Conservation (phyloP, 2,888 invertebrate species). For the Drosophila mimica region DNA sequence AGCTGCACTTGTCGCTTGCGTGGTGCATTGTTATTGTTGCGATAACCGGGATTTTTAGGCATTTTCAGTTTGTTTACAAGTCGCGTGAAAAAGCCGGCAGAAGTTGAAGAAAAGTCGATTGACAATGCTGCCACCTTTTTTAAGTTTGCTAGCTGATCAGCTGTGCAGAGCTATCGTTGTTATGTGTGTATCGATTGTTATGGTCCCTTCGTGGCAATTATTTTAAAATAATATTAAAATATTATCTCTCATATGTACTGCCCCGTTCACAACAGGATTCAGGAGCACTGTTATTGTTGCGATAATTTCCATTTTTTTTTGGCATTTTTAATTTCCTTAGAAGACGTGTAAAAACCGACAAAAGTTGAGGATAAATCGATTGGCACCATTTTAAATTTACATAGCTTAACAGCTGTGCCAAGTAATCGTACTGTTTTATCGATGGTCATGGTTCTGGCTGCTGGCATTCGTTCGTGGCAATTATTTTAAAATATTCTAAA, state of each 20-base stretch:
- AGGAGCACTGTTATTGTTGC: not conserved
- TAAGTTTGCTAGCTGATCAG: not conserved
- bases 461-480: slow-evolving; percentile 55
- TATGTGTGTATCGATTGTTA: slow-evolving; percentile 23
- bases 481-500: slow-evolving; percentile 18
- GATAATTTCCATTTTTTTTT: not conserved
- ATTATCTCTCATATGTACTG: not conserved
- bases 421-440: slow-evolving; percentile 19
- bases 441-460: slow-evolving; percentile 18
- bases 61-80: slow-evolving; percentile 46
- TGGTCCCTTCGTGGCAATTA: slow-evolving; percentile 49
- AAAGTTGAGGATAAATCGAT: slow-evolving; percentile 1
- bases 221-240: slow-evolving; percentile 11
- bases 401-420: slow-evolving; percentile 21
- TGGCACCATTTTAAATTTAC: not conserved
- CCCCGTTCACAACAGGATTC: not conserved
- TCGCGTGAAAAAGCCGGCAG: slow-evolving; percentile 35
- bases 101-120: not conserved
- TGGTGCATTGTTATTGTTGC: slow-evolving; percentile 52
- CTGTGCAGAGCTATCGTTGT: slow-evolving; percentile 19
- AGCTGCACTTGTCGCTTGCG: slow-evolving; percentile 48
- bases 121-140: slow-evolving; percentile 28
- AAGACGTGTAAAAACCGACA: slow-evolving; percentile 10
- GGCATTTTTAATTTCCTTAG: not conserved
- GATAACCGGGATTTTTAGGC: slow-evolving; percentile 57